These are phyloP conservation scores for Dicyrtomina minuta DNA, from an alignment of 2,888 invertebrate species.

Conservation along the genomic window DNA sequence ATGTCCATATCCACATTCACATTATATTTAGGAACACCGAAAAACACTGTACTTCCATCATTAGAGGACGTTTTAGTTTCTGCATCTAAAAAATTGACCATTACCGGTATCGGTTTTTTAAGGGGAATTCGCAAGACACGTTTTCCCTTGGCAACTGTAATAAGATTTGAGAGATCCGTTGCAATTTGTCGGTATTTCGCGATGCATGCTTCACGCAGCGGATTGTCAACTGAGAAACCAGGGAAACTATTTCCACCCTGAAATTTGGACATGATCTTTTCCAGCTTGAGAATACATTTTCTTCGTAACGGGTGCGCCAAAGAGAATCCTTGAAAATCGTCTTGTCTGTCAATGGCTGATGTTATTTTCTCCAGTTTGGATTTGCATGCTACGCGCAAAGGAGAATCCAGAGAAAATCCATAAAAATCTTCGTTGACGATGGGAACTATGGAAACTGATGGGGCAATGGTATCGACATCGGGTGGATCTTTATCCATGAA, in stretches of 20 bases:
- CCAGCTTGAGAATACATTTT: background rate
- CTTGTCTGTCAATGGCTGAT: background rate
- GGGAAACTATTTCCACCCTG: constrained; percentile 5
- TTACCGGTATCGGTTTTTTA: too few species aligned
- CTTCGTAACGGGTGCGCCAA: background rate
- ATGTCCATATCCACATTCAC: too few species aligned
- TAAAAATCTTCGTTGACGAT: background rate
- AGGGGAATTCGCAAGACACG: background rate
- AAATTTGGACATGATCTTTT: background rate
- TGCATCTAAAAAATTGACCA: too few species aligned
- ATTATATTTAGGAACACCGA: too few species aligned
- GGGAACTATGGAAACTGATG: too few species aligned
- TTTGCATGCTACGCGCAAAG: background rate
- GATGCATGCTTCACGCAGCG: background rate
- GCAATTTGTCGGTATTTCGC: background rate
- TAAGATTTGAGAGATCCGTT: background rate
- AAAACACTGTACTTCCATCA: too few species aligned
- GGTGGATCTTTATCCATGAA: too few species aligned
- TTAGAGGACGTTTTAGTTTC: too few species aligned
- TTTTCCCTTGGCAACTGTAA: background rate
- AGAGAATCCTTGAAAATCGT: constrained; percentile 1
- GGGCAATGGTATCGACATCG: too few species aligned
- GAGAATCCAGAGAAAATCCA: constrained; percentile 7
- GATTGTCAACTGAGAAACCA: constrained; percentile 6
- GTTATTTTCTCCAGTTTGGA: background rate